These are phyloP conservation scores for Lucilia sericata DNA, from an alignment of 1,140 invertebrate species.

Conservation along the genomic window DNA sequence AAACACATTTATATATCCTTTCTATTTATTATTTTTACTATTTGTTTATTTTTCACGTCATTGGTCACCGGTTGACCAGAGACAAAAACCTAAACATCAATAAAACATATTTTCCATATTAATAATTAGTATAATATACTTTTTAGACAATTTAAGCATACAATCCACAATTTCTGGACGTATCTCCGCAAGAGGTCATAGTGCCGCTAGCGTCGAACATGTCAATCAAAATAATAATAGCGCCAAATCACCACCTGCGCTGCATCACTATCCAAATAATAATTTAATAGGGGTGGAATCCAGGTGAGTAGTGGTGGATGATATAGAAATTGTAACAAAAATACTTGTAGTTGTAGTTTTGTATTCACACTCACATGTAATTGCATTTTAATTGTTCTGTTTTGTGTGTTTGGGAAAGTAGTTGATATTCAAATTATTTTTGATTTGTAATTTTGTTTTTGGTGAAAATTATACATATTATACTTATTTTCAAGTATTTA, in stretches of 20 bases:
- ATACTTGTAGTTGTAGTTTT: background rate
- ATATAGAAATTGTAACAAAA: background rate
- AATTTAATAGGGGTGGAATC: slow-evolving; percentile 63
- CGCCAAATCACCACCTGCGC: slow-evolving; percentile 36
- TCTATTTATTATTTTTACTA: background rate
- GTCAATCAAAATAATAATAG: slow-evolving; percentile 54
- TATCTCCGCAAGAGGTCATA: slow-evolving; percentile 38
- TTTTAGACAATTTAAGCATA: slow-evolving; percentile 45
- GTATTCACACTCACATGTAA: background rate
- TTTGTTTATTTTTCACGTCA: background rate
- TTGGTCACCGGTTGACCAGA: background rate
- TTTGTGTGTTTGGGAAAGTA: background rate
- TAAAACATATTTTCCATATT: background rate
- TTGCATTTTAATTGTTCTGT: slow-evolving; percentile 40
- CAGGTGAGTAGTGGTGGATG: slow-evolving; percentile 52
- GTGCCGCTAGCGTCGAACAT: slow-evolving; percentile 33
- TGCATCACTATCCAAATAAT: slow-evolving; percentile 51
- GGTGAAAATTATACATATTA: no score
- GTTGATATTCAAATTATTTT: no score
- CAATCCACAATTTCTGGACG: slow-evolving; percentile 53
- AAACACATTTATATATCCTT: background rate
- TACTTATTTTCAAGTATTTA: no score
- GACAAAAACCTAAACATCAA: background rate
- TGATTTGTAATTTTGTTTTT: no score
- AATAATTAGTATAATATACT: background rate